Conservation (phyloP, 1,140 invertebrate genomes). For the Zaprionus inermis region DNA sequence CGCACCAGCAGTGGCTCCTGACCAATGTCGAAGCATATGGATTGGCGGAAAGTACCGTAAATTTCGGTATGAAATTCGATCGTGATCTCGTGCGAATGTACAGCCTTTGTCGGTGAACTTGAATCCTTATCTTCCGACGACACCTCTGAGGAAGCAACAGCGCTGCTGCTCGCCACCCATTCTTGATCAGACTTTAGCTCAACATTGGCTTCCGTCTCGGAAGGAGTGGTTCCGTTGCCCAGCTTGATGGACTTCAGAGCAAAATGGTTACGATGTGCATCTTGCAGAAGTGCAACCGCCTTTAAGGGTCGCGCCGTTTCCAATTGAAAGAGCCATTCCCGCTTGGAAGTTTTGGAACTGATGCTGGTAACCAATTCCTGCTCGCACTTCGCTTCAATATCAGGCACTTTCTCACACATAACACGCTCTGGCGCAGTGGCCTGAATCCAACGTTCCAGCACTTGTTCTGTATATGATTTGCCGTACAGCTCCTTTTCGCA, state of each 20-base stretch:
- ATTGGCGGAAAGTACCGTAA: slow-evolving; percentile 93
- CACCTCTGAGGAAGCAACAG: slow-evolving; percentile 9
- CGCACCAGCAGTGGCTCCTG: slow-evolving; percentile 88
- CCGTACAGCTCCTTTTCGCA: slow-evolving; percentile 89
- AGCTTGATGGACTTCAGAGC: slow-evolving; percentile 85
- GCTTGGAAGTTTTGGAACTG: slow-evolving; percentile 88
- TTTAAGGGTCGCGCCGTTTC: slow-evolving; percentile 85
- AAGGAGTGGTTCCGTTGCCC: slow-evolving; percentile 21
- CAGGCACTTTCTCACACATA: slow-evolving; percentile 86
- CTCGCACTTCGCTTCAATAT: slow-evolving; percentile 87
- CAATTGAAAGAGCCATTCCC: slow-evolving; percentile 89
- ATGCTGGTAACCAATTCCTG: slow-evolving; percentile 87
- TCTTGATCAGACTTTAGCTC: slow-evolving; percentile 86
- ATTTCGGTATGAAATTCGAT: slow-evolving; percentile 90
- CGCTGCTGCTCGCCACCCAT: slow-evolving; percentile 83
- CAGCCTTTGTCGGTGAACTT: slow-evolving; percentile 60
- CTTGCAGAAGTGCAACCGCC: slow-evolving; percentile 89
- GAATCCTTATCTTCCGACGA: slow-evolving; percentile 13
- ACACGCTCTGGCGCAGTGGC: slow-evolving; percentile 86
- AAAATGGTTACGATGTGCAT: slow-evolving; percentile 90
- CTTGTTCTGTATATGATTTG: slow-evolving; percentile 88
- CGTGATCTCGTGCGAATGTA: slow-evolving; percentile 86
- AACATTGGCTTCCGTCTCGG: slow-evolving; percentile 59
- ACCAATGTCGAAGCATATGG: slow-evolving; percentile 92
- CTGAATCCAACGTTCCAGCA: slow-evolving; percentile 88